Conservation (phyloP, 2,888 invertebrate species). For the Hetaerina titia region DNA sequence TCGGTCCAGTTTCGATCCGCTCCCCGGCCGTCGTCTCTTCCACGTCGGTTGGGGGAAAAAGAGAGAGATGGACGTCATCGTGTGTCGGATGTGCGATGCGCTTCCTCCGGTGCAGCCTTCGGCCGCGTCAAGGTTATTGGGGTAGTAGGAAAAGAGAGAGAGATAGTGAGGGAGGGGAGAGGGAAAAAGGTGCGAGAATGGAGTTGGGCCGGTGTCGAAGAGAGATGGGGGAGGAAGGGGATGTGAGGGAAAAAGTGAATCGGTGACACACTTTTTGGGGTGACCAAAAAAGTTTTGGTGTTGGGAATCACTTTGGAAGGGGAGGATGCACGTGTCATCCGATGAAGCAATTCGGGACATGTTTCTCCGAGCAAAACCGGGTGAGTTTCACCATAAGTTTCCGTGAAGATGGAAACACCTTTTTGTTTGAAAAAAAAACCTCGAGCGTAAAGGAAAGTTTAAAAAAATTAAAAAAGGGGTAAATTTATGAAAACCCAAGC, state of each 20-base stretch:
- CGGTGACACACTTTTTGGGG: slow-evolving; percentile 9
- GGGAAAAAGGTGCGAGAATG: not conserved
- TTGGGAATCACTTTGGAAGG: too few species aligned
- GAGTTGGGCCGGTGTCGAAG: too few species aligned
- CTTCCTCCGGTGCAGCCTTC: not conserved
- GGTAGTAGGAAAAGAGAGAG: not conserved
- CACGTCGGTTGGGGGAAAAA: not conserved
- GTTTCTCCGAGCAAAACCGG: too few species aligned
- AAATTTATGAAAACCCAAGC: too few species aligned
- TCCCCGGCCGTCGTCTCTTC: not conserved
- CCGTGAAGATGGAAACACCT: too few species aligned
- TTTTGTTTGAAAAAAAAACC: too few species aligned
- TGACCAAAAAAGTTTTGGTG: not conserved
- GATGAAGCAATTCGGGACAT: too few species aligned
- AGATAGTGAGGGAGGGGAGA: not conserved
- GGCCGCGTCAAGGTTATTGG: slow-evolving; percentile 32
- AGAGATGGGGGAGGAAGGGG: not conserved
- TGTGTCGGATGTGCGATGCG: not conserved
- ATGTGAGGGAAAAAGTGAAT: slow-evolving; percentile 16
- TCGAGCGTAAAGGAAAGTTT: too few species aligned
- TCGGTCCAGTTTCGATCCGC: not conserved
- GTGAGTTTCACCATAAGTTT: too few species aligned
- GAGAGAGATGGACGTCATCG: not conserved
- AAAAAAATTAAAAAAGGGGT: too few species aligned
- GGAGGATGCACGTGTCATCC: too few species aligned